Percentiles rank a stretch among this genome's conserved stretches.
Conservation (phyloP, 2,113 vertebrate genomes). For the Oxyruncus cristatus region DNA sequence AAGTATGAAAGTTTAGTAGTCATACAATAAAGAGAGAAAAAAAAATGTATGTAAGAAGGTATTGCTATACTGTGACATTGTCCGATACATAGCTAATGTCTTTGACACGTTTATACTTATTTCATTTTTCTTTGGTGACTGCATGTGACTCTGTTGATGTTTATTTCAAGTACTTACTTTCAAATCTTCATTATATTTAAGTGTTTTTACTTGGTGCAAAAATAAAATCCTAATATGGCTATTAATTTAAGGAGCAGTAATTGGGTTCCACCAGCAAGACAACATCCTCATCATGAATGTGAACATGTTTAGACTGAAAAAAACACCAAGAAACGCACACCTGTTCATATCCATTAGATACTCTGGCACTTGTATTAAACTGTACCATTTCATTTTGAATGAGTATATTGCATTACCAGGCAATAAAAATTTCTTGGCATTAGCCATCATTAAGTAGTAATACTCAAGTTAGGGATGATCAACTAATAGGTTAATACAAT, state of each 20-base stretch:
- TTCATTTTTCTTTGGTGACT: neutral
- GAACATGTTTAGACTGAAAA: neutral
- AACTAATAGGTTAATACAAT: slow-evolving; percentile 11
- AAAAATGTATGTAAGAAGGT: neutral
- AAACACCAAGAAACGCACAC: neutral
- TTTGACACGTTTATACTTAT: neutral
- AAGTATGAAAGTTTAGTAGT: neutral
- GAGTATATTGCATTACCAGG: neutral
- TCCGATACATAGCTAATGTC: neutral
- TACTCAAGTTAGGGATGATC: neutral
- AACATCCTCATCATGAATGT: neutral
- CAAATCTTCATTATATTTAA: neutral
- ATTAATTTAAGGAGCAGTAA: neutral
- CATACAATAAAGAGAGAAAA: neutral
- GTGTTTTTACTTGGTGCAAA: neutral
- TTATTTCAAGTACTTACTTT: slow-evolving; percentile 4
- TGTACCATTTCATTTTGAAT: neutral
- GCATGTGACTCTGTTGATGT: neutral
- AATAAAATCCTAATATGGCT: neutral
- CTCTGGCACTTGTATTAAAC: neutral
- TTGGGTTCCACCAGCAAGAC: neutral
- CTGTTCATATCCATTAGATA: neutral
- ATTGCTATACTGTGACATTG: neutral
- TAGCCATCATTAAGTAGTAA: neutral
- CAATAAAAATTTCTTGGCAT: slow-evolving; percentile 13